Evolutionary conservation across 1,140 invertebrate genomes (phyloP), one percentile per base, ranked within the genome.

Genomic region (Hyphantria cunea): DNA sequence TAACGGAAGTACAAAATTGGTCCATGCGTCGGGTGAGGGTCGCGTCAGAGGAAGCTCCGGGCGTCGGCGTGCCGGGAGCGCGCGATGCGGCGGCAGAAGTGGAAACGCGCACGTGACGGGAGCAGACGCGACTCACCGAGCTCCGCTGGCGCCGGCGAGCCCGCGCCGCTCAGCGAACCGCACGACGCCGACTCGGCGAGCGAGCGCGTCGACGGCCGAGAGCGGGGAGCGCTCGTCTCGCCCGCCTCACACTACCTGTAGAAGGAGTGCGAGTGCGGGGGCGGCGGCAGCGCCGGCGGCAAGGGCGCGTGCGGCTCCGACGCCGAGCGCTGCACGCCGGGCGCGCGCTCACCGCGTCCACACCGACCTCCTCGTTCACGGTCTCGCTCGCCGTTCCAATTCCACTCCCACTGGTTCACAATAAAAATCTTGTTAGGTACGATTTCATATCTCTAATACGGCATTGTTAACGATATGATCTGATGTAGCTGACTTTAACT

Each of bases 301-400:
- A 90, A 83, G 4, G 92, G 92, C 13, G 93, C 92, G 68, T 93
- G 93, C 7, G 93, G 93, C 72, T 93, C 93, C 65, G 93, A 93
- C 25, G 92, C 92, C 14, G 93, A 93, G 6, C 93, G 85, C 71
- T 93, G 93, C n/a, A 93, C 92, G 53, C 92, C 83, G 3, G 92
- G 84, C 49, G 84, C 79, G 52, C 90, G 86, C 32, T 85, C 81
- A n/a, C 50, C 65, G 15, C 81, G 76, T 6, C 65, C 77, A 41
- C 61, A 55, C 7, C 75, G 66, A 9, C 51, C 63, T 37, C 69
- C 63, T 6, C 83, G 74, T 59, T 80, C 80, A 41, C 80, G 65
- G 37, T 71, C 76, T 0, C 68, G 74, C 0, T 84, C 80, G 0
- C 80, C 83, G 65, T 77, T 84, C 85, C 84, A 89, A 58, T 79